Conservation (phyloP, 2,797 vertebrate species). For the Anguilla anguilla region DNA sequence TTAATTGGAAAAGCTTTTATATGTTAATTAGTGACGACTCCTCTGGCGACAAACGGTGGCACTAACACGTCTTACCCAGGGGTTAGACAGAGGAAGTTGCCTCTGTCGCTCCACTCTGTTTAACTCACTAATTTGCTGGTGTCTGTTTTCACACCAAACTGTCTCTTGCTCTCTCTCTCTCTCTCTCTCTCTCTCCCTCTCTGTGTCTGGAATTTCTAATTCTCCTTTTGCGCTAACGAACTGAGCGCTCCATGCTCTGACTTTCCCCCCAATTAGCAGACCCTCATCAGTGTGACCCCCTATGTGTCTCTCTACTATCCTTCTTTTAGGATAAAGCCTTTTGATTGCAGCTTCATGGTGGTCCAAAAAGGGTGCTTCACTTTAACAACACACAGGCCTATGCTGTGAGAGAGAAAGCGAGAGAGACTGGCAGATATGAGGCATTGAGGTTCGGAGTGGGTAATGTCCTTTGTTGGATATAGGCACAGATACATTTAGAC, state of each 20-base stretch:
- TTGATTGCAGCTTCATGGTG: neutral
- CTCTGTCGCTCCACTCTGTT: neutral
- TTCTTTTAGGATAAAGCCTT: slow-evolving; percentile 1
- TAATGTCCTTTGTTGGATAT: neutral
- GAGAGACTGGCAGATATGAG: neutral
- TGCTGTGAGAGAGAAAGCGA: neutral
- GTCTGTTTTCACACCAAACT: slow-evolving; percentile 1
- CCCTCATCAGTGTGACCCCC: slow-evolving; percentile 25
- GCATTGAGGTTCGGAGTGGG: neutral
- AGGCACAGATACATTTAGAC: neutral
- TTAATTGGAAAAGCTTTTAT: slow-evolving; percentile 18
- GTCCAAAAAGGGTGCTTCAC: neutral
- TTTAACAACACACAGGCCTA: neutral
- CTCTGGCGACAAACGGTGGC: neutral
- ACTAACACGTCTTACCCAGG: neutral
- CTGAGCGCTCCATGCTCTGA: slow-evolving; percentile 8
- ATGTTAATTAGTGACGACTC: neutral
- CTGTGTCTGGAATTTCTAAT: slow-evolving; percentile 25
- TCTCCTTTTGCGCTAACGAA: slow-evolving; percentile 25
- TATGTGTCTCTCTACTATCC: neutral
- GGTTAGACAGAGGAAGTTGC: neutral
- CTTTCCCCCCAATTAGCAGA: slow-evolving; percentile 26
- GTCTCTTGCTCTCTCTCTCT: neutral
- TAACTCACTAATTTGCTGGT: neutral
- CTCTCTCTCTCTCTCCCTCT: no score